phyloP scores from a whole-genome alignment of 1,140 invertebrate species.

The Lasioglossum baleicum region DNA sequence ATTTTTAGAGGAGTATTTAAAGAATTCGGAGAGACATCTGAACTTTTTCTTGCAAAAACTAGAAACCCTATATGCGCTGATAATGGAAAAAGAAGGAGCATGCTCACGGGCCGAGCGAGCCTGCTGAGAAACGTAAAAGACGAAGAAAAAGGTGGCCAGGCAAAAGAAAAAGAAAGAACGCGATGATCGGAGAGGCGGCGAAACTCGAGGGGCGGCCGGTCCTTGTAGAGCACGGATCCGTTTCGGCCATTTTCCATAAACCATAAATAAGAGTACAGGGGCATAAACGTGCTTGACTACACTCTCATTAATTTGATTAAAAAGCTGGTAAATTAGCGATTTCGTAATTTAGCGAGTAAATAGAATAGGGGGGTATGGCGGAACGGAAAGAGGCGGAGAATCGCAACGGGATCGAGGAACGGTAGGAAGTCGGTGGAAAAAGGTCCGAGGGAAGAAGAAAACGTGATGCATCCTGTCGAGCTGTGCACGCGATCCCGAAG shows the following conservation, averaged over 20 bases:
- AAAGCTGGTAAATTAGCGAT: slow-evolving; percentile 65
- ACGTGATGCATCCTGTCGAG: neutral
- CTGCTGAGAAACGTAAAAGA: slow-evolving; percentile 16
- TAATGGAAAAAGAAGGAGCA: neutral
- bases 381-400: slow-evolving; percentile 5
- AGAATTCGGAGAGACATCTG: too few relatives aligned
- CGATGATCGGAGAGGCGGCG: neutral
- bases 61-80: too few relatives aligned
- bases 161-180: slow-evolving; percentile 26
- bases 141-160: slow-evolving; percentile 11
- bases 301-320: slow-evolving; percentile 69
- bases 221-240: slow-evolving; percentile 20
- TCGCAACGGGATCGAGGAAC: neutral
- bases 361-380: neutral
- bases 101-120: neutral
- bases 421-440: neutral
- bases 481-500: slow-evolving; percentile 11
- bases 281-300: slow-evolving; percentile 55
- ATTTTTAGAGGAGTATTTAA: too few relatives aligned
- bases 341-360: slow-evolving; percentile 52
- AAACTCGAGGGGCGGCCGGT: slow-evolving; percentile 8
- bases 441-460: neutral
- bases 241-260: slow-evolving; percentile 66
- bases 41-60: too few relatives aligned
- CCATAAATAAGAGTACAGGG: slow-evolving; percentile 64